phyloP scores from a whole-genome alignment of 1,140 invertebrate species.

The Camponotus pennsylvanicus region DNA sequence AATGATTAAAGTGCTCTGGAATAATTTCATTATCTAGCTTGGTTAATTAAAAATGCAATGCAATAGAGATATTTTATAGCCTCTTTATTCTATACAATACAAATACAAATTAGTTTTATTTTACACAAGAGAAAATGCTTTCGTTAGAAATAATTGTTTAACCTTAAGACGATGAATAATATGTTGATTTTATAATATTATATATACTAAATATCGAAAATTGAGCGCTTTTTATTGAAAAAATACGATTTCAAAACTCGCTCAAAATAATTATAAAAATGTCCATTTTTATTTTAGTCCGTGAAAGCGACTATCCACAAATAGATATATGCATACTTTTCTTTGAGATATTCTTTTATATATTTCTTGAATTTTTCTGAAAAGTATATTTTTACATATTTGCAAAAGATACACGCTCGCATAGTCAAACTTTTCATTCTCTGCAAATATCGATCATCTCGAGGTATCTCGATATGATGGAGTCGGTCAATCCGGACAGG shows the following conservation, averaged over 20 bases:
- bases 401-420: neutral
- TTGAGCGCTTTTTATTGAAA: neutral
- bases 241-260: neutral
- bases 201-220: neutral
- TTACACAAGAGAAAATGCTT: conserved; percentile 31
- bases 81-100: neutral
- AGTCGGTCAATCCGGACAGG: neutral
- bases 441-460: conserved; percentile 6
- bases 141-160: neutral
- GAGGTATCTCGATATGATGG: conserved; percentile 6
- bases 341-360: neutral
- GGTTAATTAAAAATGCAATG: conserved; percentile 40
- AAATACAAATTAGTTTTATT: conserved; percentile 50
- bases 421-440: neutral
- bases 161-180: neutral
- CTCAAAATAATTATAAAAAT: neutral
- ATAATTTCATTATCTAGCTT: conserved; percentile 49
- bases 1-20: neutral
- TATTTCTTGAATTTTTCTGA: neutral
- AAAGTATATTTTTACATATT: neutral
- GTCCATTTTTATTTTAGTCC: neutral
- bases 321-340: neutral
- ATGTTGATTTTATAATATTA: neutral
- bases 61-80: conserved; percentile 16
- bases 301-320: neutral